Evolutionary conservation across 92 coral and sea anemone genomes (phyloP), one percentile per base, ranked within the genome.

Genomic region (Porites divaricata): DNA sequence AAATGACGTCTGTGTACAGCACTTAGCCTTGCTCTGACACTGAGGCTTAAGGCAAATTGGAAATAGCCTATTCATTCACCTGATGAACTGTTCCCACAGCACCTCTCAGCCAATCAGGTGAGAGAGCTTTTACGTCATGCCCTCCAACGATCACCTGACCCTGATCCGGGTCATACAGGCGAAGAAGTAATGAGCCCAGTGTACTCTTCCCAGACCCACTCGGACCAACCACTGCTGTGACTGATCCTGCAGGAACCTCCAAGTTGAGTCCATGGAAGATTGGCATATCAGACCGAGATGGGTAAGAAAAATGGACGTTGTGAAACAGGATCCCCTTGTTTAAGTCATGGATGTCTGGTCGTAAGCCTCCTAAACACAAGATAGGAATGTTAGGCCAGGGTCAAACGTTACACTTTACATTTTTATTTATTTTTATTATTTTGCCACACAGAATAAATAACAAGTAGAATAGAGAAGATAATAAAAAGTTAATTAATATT

Each of bases 121-220:
- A 89, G 59, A 96, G 94, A 9, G 86, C 79, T 51, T 76, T 88
- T 70, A 93, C 96, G 77, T 96, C 93, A 85, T 92, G 95, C 21
- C 88, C 95, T 17, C 98, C 99, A 74, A 96, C 91, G 52, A 85
- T 35, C 67, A 96, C 96, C 25, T 81, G 63, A 9, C 99, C 99
- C 59, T 86, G 75, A 54, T 86, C 86, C 4, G 99, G 99, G 63
- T 96, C 99, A 87, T 96, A 96, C 56, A 96, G 89, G 16, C 99
- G 93, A 28, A 96, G 81, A 51, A 96, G 85, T 67, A 96, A 85
- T 45, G 95, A 76, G 5, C 98, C 91, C n/a, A 96, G 90, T 13
- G 98, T 94, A 48, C 99, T 96, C 88, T 96, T 96, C 13, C 99
- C 99, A 56, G 99, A 96, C 23, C 99, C 99, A 80, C 99, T 96